Evolutionary conservation across 2,888 invertebrate species (phyloP), one percentile per base, ranked within the genome.

Genomic region (Machimus atricapillus): DNA sequence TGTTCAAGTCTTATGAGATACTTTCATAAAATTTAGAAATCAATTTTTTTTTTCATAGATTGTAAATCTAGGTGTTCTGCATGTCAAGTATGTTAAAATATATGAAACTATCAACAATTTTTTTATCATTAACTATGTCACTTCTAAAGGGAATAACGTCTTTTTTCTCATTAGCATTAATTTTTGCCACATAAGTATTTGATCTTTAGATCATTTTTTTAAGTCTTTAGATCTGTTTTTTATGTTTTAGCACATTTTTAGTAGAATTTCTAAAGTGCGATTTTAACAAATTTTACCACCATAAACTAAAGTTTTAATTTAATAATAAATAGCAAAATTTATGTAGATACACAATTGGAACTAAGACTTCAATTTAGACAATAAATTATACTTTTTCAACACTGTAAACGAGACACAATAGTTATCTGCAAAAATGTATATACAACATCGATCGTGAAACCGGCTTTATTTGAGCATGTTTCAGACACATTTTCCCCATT

Each of bases 381-480:
- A 52, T 1, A n/a, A 52, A 19, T n/a, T 52, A 16, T 6, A 52
- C 52, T n/a, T 52, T 7, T 5, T n/a, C 52, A 52, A n/a, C 19
- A 52, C 52, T 19, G 14, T 46, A 52, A 52, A 7, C 52, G 7
- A n/a, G 19, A 52, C n/a, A n/a, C n/a, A 7, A 7, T 19, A 19
- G n/a, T n/a, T 52, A n/a, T n/a, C n/a, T 31, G 76, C 40, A 76
- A 37, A 43, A 37, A 16, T 58, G 23, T 23, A 23, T 19, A 52
- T 52, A 23, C 9, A 27, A 66, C 66, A 66, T 14, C n/a, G 46
- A 85, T 85, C 74, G 74, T 85, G 85, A 46, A 85, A 85, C 74
- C 46, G 85, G 85, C 85, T 74, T 74, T 31, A 16, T 85, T 31
- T 46, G 46, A 73, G 73, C 73, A 82, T 82, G 73, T 37, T 76